Evolutionary conservation across 2,797 vertebrate species (phyloP), one percentile per base, ranked within the genome.

Genomic region (Liparis tanakae): DNA sequence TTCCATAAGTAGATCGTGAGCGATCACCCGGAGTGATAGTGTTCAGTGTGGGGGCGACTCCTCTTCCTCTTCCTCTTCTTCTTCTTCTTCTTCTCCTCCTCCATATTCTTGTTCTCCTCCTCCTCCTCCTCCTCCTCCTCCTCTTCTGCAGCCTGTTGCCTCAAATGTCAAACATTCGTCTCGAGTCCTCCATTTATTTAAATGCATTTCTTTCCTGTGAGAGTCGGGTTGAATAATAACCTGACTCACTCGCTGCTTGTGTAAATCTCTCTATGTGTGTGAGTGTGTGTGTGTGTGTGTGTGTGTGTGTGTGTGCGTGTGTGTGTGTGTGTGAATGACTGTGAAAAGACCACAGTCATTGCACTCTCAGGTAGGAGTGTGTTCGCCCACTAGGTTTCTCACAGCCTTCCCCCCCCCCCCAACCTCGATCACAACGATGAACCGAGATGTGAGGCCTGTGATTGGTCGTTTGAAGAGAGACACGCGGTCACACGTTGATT

Each of bases 351-450:
- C 79, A 72, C 8, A 79, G 78, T 84, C 70, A 65, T 7, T 53
- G 67, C 73, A 66, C 78, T 74, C 70, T 78, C 80, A 85, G 82
- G 87, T 87, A 74, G 85, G 79, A 82, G 80, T 79, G 59, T 63
- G 48, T 62, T 68, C n/a, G 84, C 81, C 84, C 78, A 82, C 76
- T 61, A 73, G 76, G 72, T 76, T 81, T 55, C n/a, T 78, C 72
- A n/a, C 81, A 79, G 1, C 60, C 59, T n/a, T n/a, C n/a, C n/a
- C n/a, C n/a, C n/a, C n/a, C n/a, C n/a, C n/a, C n/a, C n/a, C n/a
- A n/a, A n/a, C n/a, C n/a, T n/a, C n/a, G n/a, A n/a, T n/a, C n/a
- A n/a, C n/a, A n/a, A n/a, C n/a, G n/a, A n/a, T n/a, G n/a, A n/a
- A n/a, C n/a, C n/a, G n/a, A n/a, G n/a, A n/a, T n/a, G n/a, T n/a